Conservation (phyloP, 2,113 vertebrate species). For the Lontra canadensis region DNA sequence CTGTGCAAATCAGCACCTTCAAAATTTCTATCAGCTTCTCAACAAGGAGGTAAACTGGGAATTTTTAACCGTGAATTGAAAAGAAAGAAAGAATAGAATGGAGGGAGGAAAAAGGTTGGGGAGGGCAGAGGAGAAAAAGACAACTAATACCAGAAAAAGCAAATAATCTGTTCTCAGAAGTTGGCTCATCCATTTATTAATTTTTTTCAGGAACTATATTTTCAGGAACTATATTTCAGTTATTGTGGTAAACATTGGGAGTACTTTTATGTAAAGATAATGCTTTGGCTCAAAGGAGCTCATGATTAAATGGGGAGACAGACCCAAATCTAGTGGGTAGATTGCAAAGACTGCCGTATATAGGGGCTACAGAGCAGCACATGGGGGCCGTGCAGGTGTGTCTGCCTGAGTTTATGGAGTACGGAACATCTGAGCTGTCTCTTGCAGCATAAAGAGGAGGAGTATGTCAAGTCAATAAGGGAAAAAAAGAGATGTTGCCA, state of each 20-base stretch:
- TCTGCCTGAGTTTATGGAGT: neutral
- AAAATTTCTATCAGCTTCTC: slow-evolving; percentile 22
- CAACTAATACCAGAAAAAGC: neutral
- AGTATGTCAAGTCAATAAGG: neutral
- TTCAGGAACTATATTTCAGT: neutral
- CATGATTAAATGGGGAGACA: neutral
- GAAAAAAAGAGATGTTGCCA: neutral
- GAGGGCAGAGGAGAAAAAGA: neutral
- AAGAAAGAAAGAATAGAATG: neutral
- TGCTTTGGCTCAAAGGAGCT: neutral
- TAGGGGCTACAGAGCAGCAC: fast-evolving
- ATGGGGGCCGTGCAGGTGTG: fast-evolving
- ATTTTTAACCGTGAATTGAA: slow-evolving; percentile 18
- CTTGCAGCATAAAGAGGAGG: neutral
- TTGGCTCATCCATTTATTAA: neutral
- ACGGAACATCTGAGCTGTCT: neutral
- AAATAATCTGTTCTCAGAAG: neutral
- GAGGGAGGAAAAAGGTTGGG: neutral
- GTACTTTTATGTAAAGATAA: neutral
- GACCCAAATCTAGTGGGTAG: neutral
- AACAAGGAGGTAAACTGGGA: neutral
- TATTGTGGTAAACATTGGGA: neutral
- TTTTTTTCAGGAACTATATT: neutral
- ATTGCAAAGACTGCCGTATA: neutral
- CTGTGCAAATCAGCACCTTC: slow-evolving; percentile 37